These are phyloP conservation scores for Petrosia ficiformis DNA, from an alignment of 37 sponge, comb jelly and placozoan species.

Conservation along the genomic window DNA sequence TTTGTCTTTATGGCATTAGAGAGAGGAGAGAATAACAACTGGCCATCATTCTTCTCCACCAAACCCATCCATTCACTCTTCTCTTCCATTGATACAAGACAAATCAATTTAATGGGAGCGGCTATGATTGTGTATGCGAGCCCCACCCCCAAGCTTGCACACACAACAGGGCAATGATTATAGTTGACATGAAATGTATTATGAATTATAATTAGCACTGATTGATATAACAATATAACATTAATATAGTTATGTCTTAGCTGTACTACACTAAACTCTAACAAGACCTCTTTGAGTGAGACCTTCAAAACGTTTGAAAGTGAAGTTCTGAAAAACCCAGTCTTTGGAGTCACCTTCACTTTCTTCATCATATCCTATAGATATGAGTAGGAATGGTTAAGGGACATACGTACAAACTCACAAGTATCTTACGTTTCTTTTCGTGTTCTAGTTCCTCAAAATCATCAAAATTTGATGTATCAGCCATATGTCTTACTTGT, in stretches of 20 bases:
- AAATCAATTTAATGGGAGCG: background rate
- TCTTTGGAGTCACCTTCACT: slow-evolving; percentile 74
- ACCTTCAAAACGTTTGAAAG: slow-evolving; percentile 96
- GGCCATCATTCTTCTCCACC: slow-evolving; percentile 7
- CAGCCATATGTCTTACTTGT: slow-evolving; percentile 91
- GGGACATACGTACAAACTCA: background rate
- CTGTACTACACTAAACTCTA: slow-evolving; percentile 1
- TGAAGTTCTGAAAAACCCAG: slow-evolving; percentile 98
- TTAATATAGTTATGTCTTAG: background rate
- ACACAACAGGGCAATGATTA: background rate
- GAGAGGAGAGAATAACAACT: slow-evolving; percentile 1
- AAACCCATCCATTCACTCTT: background rate
- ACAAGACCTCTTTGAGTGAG: slow-evolving; percentile 89
- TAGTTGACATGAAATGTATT: background rate
- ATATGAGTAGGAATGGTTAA: background rate
- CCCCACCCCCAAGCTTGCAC: background rate
- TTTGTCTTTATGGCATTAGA: slow-evolving; percentile 4
- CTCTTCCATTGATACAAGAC: background rate
- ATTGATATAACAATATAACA: background rate
- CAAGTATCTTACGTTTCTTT: slow-evolving; percentile 6
- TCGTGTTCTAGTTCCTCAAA: slow-evolving; percentile 80
- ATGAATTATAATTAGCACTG: slow-evolving; percentile 2
- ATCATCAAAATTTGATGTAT: slow-evolving; percentile 98
- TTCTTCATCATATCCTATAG: slow-evolving; percentile 48
- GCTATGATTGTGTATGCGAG: background rate